Percentiles rank a stretch among this genome's conserved stretches.
Conservation (phyloP, 37 sponge, comb jelly and placozoan species). For the Spongilla lacustris region DNA sequence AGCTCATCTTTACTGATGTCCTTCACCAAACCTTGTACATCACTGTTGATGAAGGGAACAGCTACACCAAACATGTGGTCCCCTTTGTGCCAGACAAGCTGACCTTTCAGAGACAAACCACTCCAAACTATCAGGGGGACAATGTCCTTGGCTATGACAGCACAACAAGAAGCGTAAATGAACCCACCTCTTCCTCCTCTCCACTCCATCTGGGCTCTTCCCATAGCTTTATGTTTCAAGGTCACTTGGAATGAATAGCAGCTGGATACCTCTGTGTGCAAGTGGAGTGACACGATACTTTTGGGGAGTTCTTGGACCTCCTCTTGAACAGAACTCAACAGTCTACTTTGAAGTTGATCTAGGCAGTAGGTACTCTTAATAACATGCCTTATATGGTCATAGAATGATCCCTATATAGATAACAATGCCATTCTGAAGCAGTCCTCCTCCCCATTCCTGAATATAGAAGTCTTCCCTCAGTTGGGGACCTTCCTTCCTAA, state of each 20-base stretch:
- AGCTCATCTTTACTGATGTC: conserved; percentile 74
- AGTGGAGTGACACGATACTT: neutral
- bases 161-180: neutral
- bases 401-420: neutral
- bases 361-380: neutral
- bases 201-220: neutral
- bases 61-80: conserved; percentile 12
- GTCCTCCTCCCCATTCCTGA: neutral
- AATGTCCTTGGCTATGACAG: conserved; percentile 20
- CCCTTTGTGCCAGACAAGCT: conserved; percentile 9
- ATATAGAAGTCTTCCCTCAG: neutral
- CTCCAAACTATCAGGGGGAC: neutral
- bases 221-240: neutral
- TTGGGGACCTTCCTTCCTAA: conserved; percentile 31
- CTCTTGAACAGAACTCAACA: neutral
- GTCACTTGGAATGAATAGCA: neutral
- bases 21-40: conserved; percentile 44
- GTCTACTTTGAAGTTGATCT: neutral
- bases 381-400: neutral
- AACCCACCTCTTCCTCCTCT: neutral
- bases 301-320: neutral
- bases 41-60: conserved; percentile 77
- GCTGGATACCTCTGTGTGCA: neutral
- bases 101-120: conserved; percentile 5
- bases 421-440: neutral